Evolutionary conservation across 1,140 invertebrate genomes (phyloP).

Genomic region (Leptestheria dahalacensis): DNA sequence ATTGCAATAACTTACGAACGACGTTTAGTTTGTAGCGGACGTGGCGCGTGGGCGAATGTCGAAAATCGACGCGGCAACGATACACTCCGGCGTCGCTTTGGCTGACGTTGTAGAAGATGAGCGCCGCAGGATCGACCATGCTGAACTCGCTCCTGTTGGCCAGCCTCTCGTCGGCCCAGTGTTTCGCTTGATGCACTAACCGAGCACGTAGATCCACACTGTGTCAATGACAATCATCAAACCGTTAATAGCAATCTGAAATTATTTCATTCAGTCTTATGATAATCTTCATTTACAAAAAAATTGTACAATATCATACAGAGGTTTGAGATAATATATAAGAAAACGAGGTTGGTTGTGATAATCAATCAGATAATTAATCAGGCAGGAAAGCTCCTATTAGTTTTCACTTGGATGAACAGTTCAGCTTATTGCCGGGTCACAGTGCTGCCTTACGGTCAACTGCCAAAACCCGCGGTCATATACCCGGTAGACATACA

Average conservation of each 20-base stretch:
- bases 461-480: no score
- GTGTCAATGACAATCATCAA: constrained; percentile 26
- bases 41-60: constrained; percentile 12
- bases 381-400: no score
- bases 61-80: constrained; percentile 14
- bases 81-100: constrained; percentile 58
- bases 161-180: constrained; percentile 55
- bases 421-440: no score
- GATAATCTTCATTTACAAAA: neutral
- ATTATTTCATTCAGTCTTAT: neutral
- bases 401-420: no score
- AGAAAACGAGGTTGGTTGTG: no score
- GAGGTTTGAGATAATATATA: no score
- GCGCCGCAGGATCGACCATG: constrained; percentile 40
- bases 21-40: constrained; percentile 14
- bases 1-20: constrained; percentile 10
- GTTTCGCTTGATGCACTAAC: constrained; percentile 39
- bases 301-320: neutral
- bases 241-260: neutral
- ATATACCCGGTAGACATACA: no score
- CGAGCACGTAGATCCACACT: constrained; percentile 59
- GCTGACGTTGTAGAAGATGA: constrained; percentile 64
- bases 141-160: constrained; percentile 55
- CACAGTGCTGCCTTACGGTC: no score
- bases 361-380: no score